Evolutionary conservation across 2,888 invertebrate genomes (phyloP).

Genomic region (Harpagoxenus sublaevis): DNA sequence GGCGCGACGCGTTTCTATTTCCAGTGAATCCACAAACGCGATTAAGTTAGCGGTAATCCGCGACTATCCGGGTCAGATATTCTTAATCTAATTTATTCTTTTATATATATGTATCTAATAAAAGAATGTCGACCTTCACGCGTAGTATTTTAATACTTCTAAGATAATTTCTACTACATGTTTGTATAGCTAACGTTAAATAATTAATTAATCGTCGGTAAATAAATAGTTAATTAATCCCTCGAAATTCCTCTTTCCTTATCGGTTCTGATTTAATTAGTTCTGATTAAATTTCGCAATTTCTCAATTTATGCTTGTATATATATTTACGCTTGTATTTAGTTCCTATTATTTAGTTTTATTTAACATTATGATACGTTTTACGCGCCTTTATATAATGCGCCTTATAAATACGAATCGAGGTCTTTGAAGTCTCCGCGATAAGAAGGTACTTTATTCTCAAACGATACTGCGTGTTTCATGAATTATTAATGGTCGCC

Average conservation of each 20-base stretch:
- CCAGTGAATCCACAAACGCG: constrained; percentile 9
- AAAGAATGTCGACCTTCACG: not conserved
- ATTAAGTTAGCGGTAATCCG: constrained; percentile 35
- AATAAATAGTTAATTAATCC: not conserved
- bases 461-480: constrained; percentile 32
- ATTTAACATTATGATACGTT: constrained; percentile 10
- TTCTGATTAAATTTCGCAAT: not conserved
- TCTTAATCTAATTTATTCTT: constrained; percentile 34
- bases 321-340: not conserved
- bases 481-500: constrained; percentile 54
- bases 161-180: not conserved
- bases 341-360: not conserved
- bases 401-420: constrained; percentile 31
- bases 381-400: not conserved
- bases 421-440: constrained; percentile 14
- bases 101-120: not conserved
- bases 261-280: not conserved
- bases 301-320: not conserved
- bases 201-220: not conserved
- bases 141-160: not conserved
- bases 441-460: constrained; percentile 34
- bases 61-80: constrained; percentile 19
- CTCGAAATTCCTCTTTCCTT: not conserved
- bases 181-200: not conserved
- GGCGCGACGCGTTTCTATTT: constrained; percentile 24